phyloP scores from a whole-genome alignment of 2,113 vertebrate species.

The Gallinago jamesoni region DNA sequence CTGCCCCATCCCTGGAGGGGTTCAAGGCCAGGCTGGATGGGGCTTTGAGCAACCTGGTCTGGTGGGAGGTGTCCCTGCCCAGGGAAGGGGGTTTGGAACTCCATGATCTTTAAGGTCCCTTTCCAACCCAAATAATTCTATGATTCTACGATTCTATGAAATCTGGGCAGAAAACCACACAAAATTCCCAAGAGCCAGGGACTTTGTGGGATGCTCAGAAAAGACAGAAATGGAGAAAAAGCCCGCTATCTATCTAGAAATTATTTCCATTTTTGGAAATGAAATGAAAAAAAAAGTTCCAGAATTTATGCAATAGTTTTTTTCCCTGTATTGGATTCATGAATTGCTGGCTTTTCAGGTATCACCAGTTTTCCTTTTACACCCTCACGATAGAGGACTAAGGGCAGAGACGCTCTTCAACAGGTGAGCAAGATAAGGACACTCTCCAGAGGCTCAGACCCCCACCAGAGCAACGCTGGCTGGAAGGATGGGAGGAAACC shows the following conservation, averaged over 20 bases:
- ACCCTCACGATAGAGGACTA: fast-evolving
- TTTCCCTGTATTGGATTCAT: background rate
- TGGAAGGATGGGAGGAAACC: background rate
- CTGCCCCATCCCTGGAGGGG: too few species aligned
- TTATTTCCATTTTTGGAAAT: background rate
- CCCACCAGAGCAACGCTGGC: fast-evolving
- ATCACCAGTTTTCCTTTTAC: background rate
- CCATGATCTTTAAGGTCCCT: too few species aligned
- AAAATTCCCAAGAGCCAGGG: background rate
- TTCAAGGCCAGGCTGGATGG: too few species aligned
- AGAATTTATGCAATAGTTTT: background rate
- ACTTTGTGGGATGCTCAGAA: background rate
- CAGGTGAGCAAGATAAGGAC: background rate
- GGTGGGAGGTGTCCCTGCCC: too few species aligned
- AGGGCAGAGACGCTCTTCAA: background rate
- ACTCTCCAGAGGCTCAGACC: fast-evolving
- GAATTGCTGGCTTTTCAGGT: background rate
- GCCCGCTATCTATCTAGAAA: background rate
- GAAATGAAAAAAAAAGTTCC: background rate
- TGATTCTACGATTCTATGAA: too few species aligned
- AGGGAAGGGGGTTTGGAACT: too few species aligned
- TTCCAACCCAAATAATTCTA: too few species aligned
- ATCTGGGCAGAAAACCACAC: background rate
- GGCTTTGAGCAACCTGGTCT: too few species aligned
- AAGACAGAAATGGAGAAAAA: background rate